Evolutionary conservation across 2,113 vertebrate species (phyloP), one percentile per base, ranked within the genome.

Genomic region (Epinephelus lanceolatus): DNA sequence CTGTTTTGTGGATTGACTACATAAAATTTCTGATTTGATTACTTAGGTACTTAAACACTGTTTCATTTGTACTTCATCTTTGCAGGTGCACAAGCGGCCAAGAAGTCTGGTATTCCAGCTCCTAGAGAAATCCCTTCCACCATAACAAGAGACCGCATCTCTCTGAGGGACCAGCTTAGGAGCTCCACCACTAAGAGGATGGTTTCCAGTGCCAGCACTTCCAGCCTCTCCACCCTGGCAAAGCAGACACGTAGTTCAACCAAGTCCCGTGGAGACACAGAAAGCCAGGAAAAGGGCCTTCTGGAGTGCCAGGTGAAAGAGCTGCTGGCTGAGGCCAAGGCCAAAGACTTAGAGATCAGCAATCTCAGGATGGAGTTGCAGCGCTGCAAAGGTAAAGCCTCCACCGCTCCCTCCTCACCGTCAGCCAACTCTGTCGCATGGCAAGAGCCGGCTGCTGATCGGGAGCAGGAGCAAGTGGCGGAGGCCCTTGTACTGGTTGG

Each of bases 291-390:
- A 80, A 96, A 89, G 87, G 95, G 95, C 0, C 88, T 95, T 40
- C 93, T 99, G 70, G 98, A 99, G 95, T 92, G 95, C 83, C 98
- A 98, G 83, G 96, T 99, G 65, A 98, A 96, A 85, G 98, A 98
- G 56, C 96, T 99, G 56, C 88, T 99, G 91, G 96, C 97, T 27
- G 98, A 99, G 82, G 97, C 97, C 57, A 99, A 99, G 87, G 95
- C 96, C 0, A 99, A 99, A 95, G 98, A 99, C 78, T 96, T 95
- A 1, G 97, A 99, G 93, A 99, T 99, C 49, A 97, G 94, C 86
- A 97, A 95, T 84, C 97, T 99, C 55, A 96, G 96, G 33, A 96
- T 91, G 79, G 98, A 99, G 88, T 86, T 99, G 78, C 97, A 98
- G 90, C 96, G 95, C 81, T 96, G 91, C 84, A 96, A 93, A 88